Evolutionary conservation across 1,140 invertebrate species (phyloP).

Genomic region (Drosophila eugracilis): DNA sequence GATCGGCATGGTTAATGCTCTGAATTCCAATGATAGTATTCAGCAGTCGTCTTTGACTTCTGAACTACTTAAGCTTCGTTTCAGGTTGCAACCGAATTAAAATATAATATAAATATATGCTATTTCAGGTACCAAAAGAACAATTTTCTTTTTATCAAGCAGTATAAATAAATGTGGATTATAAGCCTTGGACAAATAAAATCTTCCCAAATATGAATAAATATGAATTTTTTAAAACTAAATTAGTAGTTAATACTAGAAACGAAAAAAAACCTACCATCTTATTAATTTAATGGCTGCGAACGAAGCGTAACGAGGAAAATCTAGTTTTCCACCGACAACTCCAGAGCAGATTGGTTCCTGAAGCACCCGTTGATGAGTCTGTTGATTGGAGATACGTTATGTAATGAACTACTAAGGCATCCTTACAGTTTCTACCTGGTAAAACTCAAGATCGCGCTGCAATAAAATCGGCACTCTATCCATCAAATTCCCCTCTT

Average conservation of each 20-base stretch:
- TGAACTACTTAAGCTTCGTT: too few species aligned
- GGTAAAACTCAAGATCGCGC: conserved; percentile 92
- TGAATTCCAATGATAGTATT: too few species aligned
- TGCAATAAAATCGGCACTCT: conserved; percentile 91
- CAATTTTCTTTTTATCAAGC: too few species aligned
- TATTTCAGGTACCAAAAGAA: too few species aligned
- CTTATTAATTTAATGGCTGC: conserved; percentile 91
- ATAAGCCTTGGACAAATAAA: too few species aligned
- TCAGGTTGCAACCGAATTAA: too few species aligned
- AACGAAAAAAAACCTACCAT: conserved; percentile 86
- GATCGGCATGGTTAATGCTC: too few species aligned
- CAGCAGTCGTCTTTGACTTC: too few species aligned
- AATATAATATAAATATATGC: too few species aligned
- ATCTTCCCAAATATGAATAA: too few species aligned
- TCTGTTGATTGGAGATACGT: conserved; percentile 79
- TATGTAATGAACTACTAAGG: not conserved
- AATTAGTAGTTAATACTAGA: not conserved
- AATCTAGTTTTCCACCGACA: conserved; percentile 91
- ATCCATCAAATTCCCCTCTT: conserved; percentile 94
- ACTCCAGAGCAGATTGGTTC: conserved; percentile 90
- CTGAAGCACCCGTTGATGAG: conserved; percentile 90
- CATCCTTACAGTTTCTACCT: conserved; percentile 85
- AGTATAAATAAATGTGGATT: too few species aligned
- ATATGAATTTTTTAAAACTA: not conserved
- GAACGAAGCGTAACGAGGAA: conserved; percentile 92